phyloP scores from a whole-genome alignment of 2,113 vertebrate species.

The Genyomyrus donnyi region DNA sequence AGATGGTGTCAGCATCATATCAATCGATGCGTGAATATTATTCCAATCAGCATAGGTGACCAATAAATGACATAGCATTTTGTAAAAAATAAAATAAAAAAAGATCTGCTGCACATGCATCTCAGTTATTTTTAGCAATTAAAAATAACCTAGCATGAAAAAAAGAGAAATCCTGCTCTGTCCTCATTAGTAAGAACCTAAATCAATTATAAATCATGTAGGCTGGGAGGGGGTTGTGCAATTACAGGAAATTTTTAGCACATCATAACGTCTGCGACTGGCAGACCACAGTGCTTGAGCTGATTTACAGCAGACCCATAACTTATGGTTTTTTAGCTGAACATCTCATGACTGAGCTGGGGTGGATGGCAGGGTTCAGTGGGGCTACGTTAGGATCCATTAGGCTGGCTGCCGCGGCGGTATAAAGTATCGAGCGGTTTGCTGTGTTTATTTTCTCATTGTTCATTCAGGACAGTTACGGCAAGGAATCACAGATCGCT shows the following conservation, averaged over 20 bases:
- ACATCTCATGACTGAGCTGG: not conserved
- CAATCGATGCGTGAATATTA: not conserved
- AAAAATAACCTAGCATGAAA: not conserved
- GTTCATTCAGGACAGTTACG: not conserved
- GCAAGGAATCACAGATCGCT: not conserved
- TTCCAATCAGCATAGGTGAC: not conserved
- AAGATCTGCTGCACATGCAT: not conserved
- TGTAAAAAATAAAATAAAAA: not conserved
- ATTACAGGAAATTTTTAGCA: constrained; percentile 64
- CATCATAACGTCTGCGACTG: constrained; percentile 55
- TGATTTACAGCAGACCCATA: not conserved
- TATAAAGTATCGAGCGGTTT: not conserved
- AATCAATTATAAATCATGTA: constrained; percentile 40
- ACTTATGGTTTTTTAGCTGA: not conserved
- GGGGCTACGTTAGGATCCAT: not conserved
- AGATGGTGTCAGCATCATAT: not conserved
- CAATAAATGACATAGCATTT: not conserved
- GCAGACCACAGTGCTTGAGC: not conserved
- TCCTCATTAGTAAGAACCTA: constrained; percentile 29
- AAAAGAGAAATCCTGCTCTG: not conserved
- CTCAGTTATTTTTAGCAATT: not conserved
- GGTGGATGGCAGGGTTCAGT: not conserved
- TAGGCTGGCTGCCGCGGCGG: not conserved
- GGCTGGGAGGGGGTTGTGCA: constrained; percentile 48
- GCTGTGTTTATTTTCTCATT: not conserved